Evolutionary conservation across 2,113 vertebrate species (phyloP), one percentile per base, ranked within the genome.

Genomic region (Hyperopisus bebe): DNA sequence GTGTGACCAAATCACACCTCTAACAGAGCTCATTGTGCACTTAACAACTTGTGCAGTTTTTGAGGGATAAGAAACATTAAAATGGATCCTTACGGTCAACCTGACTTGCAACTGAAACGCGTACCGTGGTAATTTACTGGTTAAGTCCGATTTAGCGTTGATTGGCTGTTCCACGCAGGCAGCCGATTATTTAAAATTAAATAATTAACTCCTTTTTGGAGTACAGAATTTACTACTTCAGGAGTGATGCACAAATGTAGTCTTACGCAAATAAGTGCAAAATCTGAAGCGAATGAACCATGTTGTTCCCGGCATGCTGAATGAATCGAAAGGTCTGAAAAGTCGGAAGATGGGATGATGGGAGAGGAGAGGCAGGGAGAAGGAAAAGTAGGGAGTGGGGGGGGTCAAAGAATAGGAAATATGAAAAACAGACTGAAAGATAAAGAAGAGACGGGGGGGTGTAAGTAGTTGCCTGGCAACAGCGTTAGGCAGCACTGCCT

Each of bases 381-480:
- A 48, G 55, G 80, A 62, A 58, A 89, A 58, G 50, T 27, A 74
- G 19, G 50, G 2, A 83, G 0, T 3, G 82, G 51, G 51, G 89
- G 51, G 89, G 77, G 80, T 85, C 51, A 58, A 84, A 85, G 42
- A 84, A 85, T 35, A 48, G 89, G 80, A 85, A 89, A 84, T 89
- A 58, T 84, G 44, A 44, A 83, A 89, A 89, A 84, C 77, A 53
- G 89, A 89, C 80, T 84, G 80, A 85, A 55, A 84, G 50, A 89
- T 83, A 82, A 77, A 84, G 88, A 83, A 24, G 21, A 50, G 31
- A 15, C 5, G 24, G 50, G 74, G 88, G 88, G 82, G 48, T 46
- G 89, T 47, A 44, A 89, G 89, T 62, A 62, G 89, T 89, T 89
- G 89, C 89, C 89, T 83, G 66, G 89, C 89, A 89, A 89, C 89